phyloP scores from a whole-genome alignment of 2,888 invertebrate genomes.

The Lycaena phlaeas region DNA sequence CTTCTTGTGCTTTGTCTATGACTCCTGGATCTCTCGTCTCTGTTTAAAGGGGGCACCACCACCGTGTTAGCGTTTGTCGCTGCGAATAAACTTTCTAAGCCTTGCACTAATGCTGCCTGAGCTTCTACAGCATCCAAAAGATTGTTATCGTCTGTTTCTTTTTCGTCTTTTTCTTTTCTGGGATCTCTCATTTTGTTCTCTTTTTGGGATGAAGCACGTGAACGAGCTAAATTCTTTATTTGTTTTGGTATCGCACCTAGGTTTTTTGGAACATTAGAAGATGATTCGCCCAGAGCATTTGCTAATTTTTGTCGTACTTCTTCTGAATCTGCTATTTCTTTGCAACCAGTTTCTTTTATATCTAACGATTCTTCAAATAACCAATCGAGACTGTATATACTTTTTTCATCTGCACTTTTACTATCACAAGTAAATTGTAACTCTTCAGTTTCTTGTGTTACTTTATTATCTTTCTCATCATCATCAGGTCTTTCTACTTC shows the following conservation, averaged over 20 bases:
- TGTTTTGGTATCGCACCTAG: constrained; percentile 83
- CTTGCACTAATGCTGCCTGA: constrained; percentile 73
- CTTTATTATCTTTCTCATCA: constrained; percentile 31
- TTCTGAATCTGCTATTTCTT: constrained; percentile 38
- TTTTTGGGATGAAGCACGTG: constrained; percentile 72
- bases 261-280: constrained; percentile 72
- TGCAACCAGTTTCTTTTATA: constrained; percentile 26
- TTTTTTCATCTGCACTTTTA: constrained; percentile 56
- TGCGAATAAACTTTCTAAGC: constrained; percentile 62
- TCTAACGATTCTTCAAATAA: constrained; percentile 53
- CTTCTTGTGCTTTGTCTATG: constrained; percentile 56
- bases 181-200: constrained; percentile 68
- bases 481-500: constrained; percentile 51
- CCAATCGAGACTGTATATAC: constrained; percentile 64
- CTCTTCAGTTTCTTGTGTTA: constrained; percentile 43
- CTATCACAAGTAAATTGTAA: constrained; percentile 46
- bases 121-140: constrained; percentile 65
- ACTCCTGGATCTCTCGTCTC: constrained; percentile 49
- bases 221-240: constrained; percentile 68
- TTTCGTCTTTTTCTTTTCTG: constrained; percentile 58
- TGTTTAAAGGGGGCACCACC: constrained; percentile 56
- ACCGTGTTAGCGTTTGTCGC: constrained; percentile 65
- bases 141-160: constrained; percentile 52
- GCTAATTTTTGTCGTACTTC: constrained; percentile 45
- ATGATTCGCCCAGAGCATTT: constrained; percentile 55